These are phyloP conservation scores for Ophion ventricosus DNA, from an alignment of 2,888 invertebrate genomes.

Conservation along the genomic window DNA sequence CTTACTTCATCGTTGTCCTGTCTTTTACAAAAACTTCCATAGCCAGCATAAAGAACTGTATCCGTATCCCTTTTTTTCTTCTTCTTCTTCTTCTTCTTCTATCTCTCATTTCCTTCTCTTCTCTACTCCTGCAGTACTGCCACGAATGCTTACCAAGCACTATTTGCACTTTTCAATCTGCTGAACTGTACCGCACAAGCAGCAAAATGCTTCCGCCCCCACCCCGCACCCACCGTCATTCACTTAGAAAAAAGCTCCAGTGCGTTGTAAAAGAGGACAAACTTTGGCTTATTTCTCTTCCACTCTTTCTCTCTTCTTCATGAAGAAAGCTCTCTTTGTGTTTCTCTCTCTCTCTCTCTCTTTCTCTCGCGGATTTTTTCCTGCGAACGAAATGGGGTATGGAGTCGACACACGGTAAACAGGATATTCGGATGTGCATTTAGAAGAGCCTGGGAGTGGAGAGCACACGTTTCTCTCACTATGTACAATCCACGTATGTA, in stretches of 20 bases:
- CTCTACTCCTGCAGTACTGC: conserved; percentile 13
- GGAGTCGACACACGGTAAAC: conserved; percentile 67
- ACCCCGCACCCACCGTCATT: not conserved
- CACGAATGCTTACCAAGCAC: conserved; percentile 61
- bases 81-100: too few species aligned
- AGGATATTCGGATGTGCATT: conserved; percentile 71
- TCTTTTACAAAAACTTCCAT: conserved; percentile 48
- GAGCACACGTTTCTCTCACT: conserved; percentile 24
- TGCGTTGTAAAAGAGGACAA: conserved; percentile 27
- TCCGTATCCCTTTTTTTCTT: not conserved
- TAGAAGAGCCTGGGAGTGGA: conserved; percentile 63
- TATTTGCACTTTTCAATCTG: conserved; percentile 68
- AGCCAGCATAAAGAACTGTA: conserved; percentile 22
- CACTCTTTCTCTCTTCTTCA: conserved; percentile 6
- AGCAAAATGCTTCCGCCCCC: conserved; percentile 12
- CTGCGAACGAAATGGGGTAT: conserved; percentile 51
- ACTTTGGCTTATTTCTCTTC: conserved; percentile 28
- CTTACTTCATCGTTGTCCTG: conserved; percentile 53
- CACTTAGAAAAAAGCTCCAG: not conserved
- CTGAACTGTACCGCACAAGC: conserved; percentile 47
- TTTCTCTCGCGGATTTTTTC: conserved; percentile 16
- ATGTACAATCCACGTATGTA: conserved; percentile 9
- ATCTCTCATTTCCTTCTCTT: conserved; percentile 40
- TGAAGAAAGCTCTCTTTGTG: conserved; percentile 14
- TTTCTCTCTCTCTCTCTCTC: conserved; percentile 22